These are phyloP conservation scores for Arctocebus calabarensis DNA, from an alignment of 2,797 vertebrate species.

Conservation along the genomic window DNA sequence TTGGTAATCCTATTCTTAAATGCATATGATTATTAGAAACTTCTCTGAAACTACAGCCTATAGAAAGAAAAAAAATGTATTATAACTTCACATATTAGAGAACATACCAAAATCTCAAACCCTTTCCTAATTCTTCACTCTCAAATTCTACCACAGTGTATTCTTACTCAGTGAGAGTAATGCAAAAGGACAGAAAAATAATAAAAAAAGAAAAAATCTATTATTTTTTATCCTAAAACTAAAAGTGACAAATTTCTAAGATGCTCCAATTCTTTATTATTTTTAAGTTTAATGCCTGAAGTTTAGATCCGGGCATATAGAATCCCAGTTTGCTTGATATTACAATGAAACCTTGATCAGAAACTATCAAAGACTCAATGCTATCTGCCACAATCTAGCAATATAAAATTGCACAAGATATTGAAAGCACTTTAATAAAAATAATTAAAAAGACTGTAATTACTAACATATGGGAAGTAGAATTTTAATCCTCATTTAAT, in stretches of 20 bases:
- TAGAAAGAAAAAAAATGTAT: constrained; percentile 57
- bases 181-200: not conserved
- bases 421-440: not conserved
- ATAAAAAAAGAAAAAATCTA: not conserved
- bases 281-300: not conserved
- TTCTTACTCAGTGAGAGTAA: not conserved
- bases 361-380: not conserved
- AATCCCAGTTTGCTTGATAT: not conserved
- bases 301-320: not conserved
- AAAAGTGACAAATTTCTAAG: not conserved
- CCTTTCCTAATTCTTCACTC: not conserved
- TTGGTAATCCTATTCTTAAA: constrained; percentile 78
- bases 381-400: not conserved
- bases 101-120: constrained; percentile 35
- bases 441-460: constrained; percentile 25
- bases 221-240: constrained; percentile 52
- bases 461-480: not conserved
- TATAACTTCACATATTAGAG: not conserved
- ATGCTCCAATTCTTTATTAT: not conserved
- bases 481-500: constrained; percentile 13
- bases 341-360: not conserved
- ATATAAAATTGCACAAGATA: not conserved
- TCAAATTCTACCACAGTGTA: constrained; percentile 5
- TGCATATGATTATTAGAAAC: constrained; percentile 80
- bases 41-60: constrained; percentile 72